A percentile compares a stretch with the other conserved stretches of the same genome.
These are phyloP conservation scores for Alectura lathami DNA, from an alignment of 2,113 vertebrate species.

Conservation along the genomic window DNA sequence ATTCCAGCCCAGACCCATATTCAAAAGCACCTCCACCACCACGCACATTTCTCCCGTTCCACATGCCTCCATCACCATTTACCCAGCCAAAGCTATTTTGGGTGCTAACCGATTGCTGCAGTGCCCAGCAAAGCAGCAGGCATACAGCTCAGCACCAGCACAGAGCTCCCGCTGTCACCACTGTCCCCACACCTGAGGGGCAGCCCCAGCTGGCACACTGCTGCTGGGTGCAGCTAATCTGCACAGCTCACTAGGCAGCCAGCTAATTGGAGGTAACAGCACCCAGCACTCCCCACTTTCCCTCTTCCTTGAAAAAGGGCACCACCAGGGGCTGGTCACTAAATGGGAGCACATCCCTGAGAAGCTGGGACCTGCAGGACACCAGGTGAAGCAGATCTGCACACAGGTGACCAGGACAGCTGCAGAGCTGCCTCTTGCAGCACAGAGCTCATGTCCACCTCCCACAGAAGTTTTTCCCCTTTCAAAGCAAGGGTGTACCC, in stretches of 20 bases:
- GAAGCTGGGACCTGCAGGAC: background rate
- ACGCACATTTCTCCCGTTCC: background rate
- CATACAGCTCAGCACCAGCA: background rate
- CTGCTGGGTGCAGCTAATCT: background rate
- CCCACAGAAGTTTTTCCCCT: background rate
- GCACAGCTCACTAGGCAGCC: background rate
- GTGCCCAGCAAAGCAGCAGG: background rate
- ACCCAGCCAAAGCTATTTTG: background rate
- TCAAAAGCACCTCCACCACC: background rate
- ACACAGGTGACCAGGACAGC: background rate
- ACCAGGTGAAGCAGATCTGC: background rate
- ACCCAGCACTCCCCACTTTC: background rate
- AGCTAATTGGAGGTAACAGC: background rate
- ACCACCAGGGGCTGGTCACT: background rate
- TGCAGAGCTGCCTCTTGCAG: background rate
- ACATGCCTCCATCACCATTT: background rate
- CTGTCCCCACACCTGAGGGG: background rate
- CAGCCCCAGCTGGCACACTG: background rate
- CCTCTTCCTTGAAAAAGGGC: background rate
- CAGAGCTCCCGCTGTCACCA: too few species aligned
- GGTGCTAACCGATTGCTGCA: background rate
- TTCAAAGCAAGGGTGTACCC: background rate
- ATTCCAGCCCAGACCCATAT: background rate
- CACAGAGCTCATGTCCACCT: background rate
- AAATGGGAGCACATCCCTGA: background rate